These are phyloP conservation scores for Arctocebus calabarensis DNA, from an alignment of 2,797 vertebrate species.

Conservation along the genomic window DNA sequence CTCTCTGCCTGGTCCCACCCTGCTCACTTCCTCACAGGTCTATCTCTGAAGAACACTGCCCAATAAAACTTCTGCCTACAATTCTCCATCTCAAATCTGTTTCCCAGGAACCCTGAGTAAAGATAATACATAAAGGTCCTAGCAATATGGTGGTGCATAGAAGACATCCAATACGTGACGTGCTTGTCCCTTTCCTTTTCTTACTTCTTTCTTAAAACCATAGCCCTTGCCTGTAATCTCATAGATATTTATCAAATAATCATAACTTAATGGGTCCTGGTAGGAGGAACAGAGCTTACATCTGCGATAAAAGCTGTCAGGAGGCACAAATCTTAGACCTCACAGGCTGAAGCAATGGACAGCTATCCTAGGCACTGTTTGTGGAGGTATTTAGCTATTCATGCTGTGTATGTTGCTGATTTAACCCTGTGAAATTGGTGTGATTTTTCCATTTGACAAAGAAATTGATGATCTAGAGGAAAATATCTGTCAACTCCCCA, in stretches of 20 bases:
- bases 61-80: neutral
- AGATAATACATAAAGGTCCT: neutral
- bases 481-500: neutral
- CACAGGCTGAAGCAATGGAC: neutral
- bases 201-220: constrained; percentile 12
- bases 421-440: constrained; percentile 56
- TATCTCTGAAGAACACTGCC: neutral
- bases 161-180: neutral
- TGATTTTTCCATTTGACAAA: neutral
- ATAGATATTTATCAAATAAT: neutral
- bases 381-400: neutral
- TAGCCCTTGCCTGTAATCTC: neutral
- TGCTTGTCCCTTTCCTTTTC: neutral
- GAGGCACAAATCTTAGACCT: neutral
- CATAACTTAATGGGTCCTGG: neutral
- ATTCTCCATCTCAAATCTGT: neutral
- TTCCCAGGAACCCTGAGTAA: neutral
- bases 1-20: neutral
- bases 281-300: neutral
- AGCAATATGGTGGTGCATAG: neutral
- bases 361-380: neutral
- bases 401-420: neutral
- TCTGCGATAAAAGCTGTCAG: neutral
- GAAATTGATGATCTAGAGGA: neutral
- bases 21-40: neutral